Evolutionary conservation across 2,113 vertebrate species (phyloP).

Genomic region (Ammospiza caudacuta): DNA sequence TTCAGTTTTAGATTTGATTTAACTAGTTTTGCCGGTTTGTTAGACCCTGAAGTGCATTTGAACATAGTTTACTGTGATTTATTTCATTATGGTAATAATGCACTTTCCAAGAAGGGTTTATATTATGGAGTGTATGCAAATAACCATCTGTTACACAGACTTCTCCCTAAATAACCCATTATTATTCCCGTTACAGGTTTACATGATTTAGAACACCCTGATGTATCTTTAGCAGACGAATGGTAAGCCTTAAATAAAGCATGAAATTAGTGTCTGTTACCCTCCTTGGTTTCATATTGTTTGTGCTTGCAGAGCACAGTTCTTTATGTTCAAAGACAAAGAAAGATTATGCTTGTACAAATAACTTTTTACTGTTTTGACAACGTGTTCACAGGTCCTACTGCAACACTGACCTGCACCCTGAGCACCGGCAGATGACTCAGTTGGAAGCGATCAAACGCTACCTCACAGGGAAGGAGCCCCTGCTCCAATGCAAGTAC

Average conservation of each 20-base stretch:
- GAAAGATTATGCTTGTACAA: background rate
- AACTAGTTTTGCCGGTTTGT: slow-evolving; percentile 9
- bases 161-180: slow-evolving; percentile 36
- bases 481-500: slow-evolving; percentile 89
- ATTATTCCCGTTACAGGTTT: slow-evolving; percentile 82
- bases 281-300: slow-evolving; percentile 2
- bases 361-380: slow-evolving; percentile 20
- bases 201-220: slow-evolving; percentile 98
- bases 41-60: background rate
- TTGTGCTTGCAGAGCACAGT: background rate
- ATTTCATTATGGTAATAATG: slow-evolving; percentile 12
- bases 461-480: slow-evolving; percentile 91
- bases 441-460: slow-evolving; percentile 94
- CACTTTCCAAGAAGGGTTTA: slow-evolving; percentile 27
- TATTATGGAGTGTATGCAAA: slow-evolving; percentile 37
- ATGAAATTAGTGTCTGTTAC: slow-evolving; percentile 10
- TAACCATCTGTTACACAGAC: slow-evolving; percentile 18
- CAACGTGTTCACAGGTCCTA: slow-evolving; percentile 84
- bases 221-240: slow-evolving; percentile 94
- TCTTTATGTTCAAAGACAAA: slow-evolving; percentile 31
- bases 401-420: slow-evolving; percentile 93
- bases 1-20: background rate
- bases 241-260: slow-evolving; percentile 81
- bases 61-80: slow-evolving; percentile 31
- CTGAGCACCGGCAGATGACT: slow-evolving; percentile 89